Conservation (phyloP, 2,113 vertebrate species). For the Capricornis sumatraensis region DNA sequence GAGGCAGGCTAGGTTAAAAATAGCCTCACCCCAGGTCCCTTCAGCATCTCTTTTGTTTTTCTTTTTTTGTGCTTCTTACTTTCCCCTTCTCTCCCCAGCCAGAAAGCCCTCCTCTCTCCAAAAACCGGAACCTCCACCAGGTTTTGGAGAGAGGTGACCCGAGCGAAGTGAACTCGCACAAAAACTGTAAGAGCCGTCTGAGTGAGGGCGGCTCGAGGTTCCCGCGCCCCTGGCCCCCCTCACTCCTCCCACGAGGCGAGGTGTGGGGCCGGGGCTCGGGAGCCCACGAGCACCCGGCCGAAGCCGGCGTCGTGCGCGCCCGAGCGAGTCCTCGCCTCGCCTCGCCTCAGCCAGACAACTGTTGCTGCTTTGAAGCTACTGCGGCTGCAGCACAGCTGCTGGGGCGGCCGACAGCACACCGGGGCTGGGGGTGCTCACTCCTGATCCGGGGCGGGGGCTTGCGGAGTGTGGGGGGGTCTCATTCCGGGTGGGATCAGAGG, state of each 20-base stretch:
- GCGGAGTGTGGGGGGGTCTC: neutral
- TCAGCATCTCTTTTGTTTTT: slow-evolving; percentile 16
- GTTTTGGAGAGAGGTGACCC: slow-evolving; percentile 39
- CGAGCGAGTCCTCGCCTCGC: slow-evolving; percentile 41
- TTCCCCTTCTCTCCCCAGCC: neutral
- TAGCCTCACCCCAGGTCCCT: slow-evolving; percentile 50
- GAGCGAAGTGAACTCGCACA: slow-evolving; percentile 60
- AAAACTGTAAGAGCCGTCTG: neutral
- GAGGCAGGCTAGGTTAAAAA: slow-evolving; percentile 60
- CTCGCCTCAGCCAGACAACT: slow-evolving; percentile 78
- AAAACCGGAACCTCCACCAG: neutral
- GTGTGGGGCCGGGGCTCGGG: neutral
- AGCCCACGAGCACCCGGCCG: neutral
- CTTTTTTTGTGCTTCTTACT: slow-evolving; percentile 16
- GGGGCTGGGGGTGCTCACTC: neutral
- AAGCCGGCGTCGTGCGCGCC: slow-evolving; percentile 29
- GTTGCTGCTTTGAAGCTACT: slow-evolving; percentile 75
- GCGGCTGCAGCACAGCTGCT: neutral
- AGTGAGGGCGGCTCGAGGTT: neutral
- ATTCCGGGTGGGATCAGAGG: neutral
- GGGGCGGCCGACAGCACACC: neutral
- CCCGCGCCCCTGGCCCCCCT: neutral
- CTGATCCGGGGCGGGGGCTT: neutral
- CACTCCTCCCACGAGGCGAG: neutral
- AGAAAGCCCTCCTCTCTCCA: slow-evolving; percentile 7